Conservation (phyloP, 2,797 vertebrate genomes). For the Premnoplex brunnescens region DNA sequence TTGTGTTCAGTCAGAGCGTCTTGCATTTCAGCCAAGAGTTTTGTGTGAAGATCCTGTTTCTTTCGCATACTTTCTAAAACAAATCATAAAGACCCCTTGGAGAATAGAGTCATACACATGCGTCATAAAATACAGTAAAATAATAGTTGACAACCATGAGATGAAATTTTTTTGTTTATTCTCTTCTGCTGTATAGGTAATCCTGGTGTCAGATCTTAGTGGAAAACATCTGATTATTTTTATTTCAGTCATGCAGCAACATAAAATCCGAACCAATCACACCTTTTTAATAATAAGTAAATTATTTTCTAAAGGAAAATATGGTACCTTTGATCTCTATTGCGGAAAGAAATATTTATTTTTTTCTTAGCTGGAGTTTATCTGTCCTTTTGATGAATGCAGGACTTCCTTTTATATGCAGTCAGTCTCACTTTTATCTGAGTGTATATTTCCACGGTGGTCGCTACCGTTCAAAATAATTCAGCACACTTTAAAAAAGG, state of each 20-base stretch:
- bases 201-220: constrained; percentile 49
- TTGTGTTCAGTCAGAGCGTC: neutral
- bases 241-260: constrained; percentile 19
- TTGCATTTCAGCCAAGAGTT: neutral
- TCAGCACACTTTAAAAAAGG: neutral
- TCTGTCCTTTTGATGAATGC: neutral
- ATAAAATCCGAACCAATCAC: neutral
- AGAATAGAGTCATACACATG: neutral
- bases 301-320: neutral
- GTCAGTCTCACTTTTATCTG: neutral
- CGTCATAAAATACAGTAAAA: neutral
- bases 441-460: neutral
- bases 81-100: neutral
- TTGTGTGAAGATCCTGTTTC: neutral
- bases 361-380: neutral
- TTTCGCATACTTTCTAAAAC: neutral
- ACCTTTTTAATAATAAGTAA: neutral
- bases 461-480: neutral
- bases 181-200: neutral
- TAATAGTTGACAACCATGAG: constrained; percentile 46
- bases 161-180: constrained; percentile 35
- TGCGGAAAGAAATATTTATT: neutral
- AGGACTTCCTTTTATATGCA: neutral
- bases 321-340: neutral
- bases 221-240: constrained; percentile 48